Percentiles rank a stretch among this genome's conserved stretches.
Evolutionary conservation across 2,888 invertebrate genomes (phyloP).

Genomic region (Pomacea canaliculata): DNA sequence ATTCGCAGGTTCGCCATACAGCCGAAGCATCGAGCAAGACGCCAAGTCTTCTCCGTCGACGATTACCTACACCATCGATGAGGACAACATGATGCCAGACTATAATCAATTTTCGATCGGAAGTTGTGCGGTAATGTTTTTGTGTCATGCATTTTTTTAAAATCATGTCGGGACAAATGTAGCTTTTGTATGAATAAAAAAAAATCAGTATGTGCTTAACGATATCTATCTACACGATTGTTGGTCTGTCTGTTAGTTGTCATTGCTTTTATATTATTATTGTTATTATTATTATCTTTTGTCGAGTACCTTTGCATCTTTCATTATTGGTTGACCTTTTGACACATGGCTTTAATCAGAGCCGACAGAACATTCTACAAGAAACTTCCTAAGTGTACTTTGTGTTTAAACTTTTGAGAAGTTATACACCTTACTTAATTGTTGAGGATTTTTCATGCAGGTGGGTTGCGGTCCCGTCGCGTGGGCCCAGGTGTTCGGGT

Average conservation of each 20-base stretch:
- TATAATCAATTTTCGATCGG: slow-evolving; percentile 27
- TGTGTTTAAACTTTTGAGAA: too few relatives aligned
- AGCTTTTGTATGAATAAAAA: too few relatives aligned
- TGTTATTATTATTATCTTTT: too few relatives aligned
- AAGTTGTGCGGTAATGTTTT: slow-evolving; percentile 13
- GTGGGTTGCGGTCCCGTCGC: slow-evolving; percentile 35
- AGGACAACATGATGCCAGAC: slow-evolving; percentile 27
- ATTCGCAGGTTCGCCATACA: slow-evolving; percentile 20
- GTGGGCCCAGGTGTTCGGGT: slow-evolving; percentile 31
- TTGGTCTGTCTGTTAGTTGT: too few relatives aligned
- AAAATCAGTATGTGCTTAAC: too few relatives aligned
- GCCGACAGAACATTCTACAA: too few relatives aligned
- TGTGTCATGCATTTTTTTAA: neutral
- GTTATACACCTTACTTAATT: neutral
- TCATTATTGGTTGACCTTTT: too few relatives aligned
- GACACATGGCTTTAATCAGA: too few relatives aligned
- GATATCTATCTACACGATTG: too few relatives aligned
- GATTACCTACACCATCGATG: slow-evolving; percentile 16
- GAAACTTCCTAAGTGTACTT: too few relatives aligned
- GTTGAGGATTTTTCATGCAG: neutral
- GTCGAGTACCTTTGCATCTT: too few relatives aligned
- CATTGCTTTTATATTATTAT: too few relatives aligned
- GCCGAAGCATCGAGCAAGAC: slow-evolving; percentile 4
- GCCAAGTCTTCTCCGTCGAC: slow-evolving; percentile 13
- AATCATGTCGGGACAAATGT: neutral